A percentile compares a stretch with the other conserved stretches of the same genome.
Conservation (phyloP, 2,888 invertebrate species). For the Yponomeuta malinellus region DNA sequence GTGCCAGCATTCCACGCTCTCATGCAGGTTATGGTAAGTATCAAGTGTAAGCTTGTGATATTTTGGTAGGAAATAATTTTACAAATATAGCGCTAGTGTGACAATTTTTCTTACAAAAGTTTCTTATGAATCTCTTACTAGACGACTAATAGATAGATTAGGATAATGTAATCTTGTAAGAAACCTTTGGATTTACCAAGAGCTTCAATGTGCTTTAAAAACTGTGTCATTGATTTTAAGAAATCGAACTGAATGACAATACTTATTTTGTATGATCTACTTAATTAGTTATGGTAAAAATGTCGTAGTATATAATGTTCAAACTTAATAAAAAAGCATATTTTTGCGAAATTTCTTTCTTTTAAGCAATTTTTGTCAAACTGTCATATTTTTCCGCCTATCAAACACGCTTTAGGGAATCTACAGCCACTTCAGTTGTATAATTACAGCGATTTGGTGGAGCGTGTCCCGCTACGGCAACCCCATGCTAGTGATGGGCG, state of each 20-base stretch:
- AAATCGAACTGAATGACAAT: not conserved
- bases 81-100: not conserved
- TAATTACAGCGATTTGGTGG: conserved; percentile 39
- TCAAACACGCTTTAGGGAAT: not conserved
- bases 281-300: not conserved
- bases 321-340: too few species aligned
- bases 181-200: not conserved
- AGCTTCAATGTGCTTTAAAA: not conserved
- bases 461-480: conserved; percentile 51
- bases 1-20: not conserved
- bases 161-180: not conserved
- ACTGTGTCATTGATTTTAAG: not conserved
- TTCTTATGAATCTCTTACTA: not conserved
- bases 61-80: not conserved
- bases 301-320: not conserved
- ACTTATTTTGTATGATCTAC: not conserved
- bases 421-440: not conserved
- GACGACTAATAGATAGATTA: not conserved
- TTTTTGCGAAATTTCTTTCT: too few species aligned
- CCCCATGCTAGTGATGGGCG: conserved; percentile 51
- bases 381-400: not conserved
- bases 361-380: too few species aligned
- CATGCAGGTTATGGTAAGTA: not conserved
- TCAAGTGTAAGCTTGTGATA: conserved; percentile 1
- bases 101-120: not conserved